phyloP scores from a whole-genome alignment of 2,888 invertebrate species.

The Phlogophora meticulosa region DNA sequence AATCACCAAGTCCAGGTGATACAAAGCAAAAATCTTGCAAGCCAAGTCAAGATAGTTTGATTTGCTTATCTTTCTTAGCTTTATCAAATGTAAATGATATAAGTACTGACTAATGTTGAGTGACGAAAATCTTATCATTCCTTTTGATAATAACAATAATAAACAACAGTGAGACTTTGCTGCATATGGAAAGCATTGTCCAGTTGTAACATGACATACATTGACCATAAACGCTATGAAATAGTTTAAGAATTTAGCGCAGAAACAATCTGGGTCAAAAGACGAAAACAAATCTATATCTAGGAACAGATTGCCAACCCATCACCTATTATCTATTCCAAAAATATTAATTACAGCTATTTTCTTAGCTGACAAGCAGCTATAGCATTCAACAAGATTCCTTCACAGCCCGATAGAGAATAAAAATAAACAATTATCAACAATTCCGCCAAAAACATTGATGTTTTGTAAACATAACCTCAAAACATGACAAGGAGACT shows the following conservation, averaged over 20 bases:
- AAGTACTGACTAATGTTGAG: not conserved
- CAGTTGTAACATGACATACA: not conserved
- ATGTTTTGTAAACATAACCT: constrained; percentile 91
- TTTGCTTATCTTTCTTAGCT: too few species aligned
- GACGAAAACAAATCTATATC: not conserved
- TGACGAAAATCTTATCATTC: not conserved
- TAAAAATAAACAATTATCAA: constrained; percentile 49
- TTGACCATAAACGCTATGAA: too few species aligned
- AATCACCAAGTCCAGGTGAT: too few species aligned
- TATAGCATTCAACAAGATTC: constrained; percentile 2
- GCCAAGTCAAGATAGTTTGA: too few species aligned
- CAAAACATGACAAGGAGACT: constrained; percentile 61
- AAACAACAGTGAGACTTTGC: not conserved
- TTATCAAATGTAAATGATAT: not conserved
- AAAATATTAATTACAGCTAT: not conserved
- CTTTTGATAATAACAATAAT: constrained; percentile 6
- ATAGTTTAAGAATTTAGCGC: not conserved
- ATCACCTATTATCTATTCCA: constrained; percentile 3
- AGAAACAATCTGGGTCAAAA: not conserved
- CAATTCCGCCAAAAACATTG: constrained; percentile 50
- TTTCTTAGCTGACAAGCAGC: not conserved
- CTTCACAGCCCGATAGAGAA: constrained; percentile 3
- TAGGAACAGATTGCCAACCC: constrained; percentile 25
- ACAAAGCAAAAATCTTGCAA: too few species aligned
- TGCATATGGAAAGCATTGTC: not conserved